phyloP scores from a whole-genome alignment of 2,113 vertebrate species.

The Myotis yumanensis region DNA sequence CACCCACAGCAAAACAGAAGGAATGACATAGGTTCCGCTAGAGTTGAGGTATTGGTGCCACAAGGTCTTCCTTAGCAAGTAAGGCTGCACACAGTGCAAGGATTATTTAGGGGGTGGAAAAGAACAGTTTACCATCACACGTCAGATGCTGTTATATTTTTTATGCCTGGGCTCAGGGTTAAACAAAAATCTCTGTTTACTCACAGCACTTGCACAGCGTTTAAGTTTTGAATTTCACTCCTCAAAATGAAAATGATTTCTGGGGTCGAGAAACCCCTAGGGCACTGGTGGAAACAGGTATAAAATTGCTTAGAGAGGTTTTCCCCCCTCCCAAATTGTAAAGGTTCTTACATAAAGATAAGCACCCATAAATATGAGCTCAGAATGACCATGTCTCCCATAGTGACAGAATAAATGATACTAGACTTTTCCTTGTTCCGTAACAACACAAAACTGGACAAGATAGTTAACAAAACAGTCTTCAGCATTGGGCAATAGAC shows the following conservation, averaged over 20 bases:
- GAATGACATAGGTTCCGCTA: not conserved
- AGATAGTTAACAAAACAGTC: not conserved
- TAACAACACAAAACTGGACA: not conserved
- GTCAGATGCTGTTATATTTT: not conserved
- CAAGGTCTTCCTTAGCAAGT: not conserved
- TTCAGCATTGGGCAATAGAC: not conserved
- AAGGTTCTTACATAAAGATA: not conserved
- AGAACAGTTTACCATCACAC: not conserved
- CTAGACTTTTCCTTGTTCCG: not conserved
- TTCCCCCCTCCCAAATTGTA: not conserved
- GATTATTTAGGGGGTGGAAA: not conserved
- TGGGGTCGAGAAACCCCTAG: not conserved
- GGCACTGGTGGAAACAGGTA: not conserved
- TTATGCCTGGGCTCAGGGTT: not conserved
- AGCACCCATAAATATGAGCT: not conserved
- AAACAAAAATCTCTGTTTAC: not conserved
- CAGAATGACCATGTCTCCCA: not conserved
- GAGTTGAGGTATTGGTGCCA: not conserved
- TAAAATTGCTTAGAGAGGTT: not conserved
- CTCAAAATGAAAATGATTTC: not conserved
- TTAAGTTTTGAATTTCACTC: not conserved
- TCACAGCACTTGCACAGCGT: not conserved
- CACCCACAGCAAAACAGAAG: not conserved
- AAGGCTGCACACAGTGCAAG: not conserved
- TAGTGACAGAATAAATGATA: not conserved